phyloP scores from a whole-genome alignment of 2,113 vertebrate species.

The Cinclus mexicanus region DNA sequence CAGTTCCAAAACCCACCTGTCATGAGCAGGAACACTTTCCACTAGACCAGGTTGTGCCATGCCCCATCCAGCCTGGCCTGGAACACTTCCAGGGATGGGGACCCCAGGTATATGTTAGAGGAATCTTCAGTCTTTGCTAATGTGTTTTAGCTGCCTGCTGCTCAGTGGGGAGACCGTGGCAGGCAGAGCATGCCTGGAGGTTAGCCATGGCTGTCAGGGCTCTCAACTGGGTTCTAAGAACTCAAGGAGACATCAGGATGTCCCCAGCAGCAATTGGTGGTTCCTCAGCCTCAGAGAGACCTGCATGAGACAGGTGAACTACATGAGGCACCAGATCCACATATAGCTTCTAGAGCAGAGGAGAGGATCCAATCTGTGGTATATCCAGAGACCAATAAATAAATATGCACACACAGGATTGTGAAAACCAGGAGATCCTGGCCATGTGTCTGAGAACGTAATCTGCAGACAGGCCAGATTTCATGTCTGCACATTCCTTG shows the following conservation, averaged over 20 bases:
- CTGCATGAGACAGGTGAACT: background rate
- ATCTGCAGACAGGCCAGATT: background rate
- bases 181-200: background rate
- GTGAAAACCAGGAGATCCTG: background rate
- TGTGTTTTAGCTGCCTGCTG: background rate
- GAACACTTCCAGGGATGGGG: background rate
- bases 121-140: background rate
- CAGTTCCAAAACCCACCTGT: background rate
- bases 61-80: background rate
- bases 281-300: background rate
- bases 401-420: background rate
- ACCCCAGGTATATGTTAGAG: background rate
- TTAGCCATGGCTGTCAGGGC: background rate
- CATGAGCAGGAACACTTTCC: background rate
- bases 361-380: background rate
- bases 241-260: background rate
- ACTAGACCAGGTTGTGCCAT: background rate
- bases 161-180: background rate
- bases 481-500: background rate
- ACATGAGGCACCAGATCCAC: fast-evolving
- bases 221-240: background rate
- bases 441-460: background rate
- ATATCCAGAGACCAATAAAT: background rate
- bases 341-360: background rate
- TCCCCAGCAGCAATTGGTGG: background rate